Percentiles rank a stretch among this genome's conserved stretches.
phyloP scores from a whole-genome alignment of 2,797 vertebrate genomes.

The Clarias pachynema region DNA sequence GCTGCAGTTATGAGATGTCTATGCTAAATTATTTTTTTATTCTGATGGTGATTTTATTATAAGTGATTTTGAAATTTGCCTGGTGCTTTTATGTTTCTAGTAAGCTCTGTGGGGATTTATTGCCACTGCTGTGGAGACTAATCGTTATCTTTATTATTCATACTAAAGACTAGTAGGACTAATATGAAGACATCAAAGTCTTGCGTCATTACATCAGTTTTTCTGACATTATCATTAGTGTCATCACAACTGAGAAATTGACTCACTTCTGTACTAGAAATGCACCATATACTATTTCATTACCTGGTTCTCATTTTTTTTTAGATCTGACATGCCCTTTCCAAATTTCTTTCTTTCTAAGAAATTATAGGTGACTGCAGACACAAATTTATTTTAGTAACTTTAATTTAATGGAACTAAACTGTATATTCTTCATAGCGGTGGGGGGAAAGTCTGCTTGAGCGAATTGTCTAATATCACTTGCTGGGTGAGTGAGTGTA shows the following conservation, averaged over 20 bases:
- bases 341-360: too few relatives aligned
- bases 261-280: neutral
- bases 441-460: too few relatives aligned
- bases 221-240: neutral
- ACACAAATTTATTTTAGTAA: too few relatives aligned
- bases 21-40: neutral
- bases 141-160: neutral
- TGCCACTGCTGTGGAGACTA: neutral
- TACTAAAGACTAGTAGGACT: neutral
- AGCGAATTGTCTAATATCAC: too few relatives aligned
- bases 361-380: too few relatives aligned
- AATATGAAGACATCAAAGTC: neutral
- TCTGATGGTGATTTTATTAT: neutral
- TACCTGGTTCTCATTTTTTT: too few relatives aligned
- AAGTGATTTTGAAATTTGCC: neutral
- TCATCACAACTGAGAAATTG: neutral
- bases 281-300: too few relatives aligned
- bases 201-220: neutral
- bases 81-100: slow-evolving; percentile 29
- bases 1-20: neutral
- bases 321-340: too few relatives aligned
- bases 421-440: too few relatives aligned
- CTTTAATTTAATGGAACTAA: too few relatives aligned
- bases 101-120: slow-evolving; percentile 31
- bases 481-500: too few relatives aligned